Evolutionary conservation across 1,140 invertebrate genomes (phyloP).

Genomic region (Drosophila lacertosa): DNA sequence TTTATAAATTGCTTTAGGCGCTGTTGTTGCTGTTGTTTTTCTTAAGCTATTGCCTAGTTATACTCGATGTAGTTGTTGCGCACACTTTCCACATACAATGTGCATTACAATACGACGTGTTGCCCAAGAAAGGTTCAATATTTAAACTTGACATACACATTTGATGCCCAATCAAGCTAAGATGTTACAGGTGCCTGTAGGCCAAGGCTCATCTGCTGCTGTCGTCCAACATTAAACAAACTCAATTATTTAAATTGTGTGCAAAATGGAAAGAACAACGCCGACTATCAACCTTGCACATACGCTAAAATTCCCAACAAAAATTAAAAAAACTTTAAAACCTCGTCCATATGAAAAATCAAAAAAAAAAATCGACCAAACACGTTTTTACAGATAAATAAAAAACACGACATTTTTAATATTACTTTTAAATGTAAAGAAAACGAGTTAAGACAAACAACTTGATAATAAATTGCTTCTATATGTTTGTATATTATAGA

Average conservation of each 20-base stretch:
- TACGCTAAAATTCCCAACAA: slow-evolving; percentile 24
- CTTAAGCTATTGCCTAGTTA: neutral
- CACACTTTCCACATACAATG: slow-evolving; percentile 41
- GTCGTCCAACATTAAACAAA: neutral
- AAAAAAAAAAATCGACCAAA: neutral
- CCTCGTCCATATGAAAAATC: slow-evolving; percentile 2
- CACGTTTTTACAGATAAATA: slow-evolving; percentile 20
- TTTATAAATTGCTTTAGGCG: slow-evolving; percentile 49
- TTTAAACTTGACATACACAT: slow-evolving; percentile 57
- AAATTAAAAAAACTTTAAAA: slow-evolving; percentile 12
- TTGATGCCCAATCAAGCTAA: slow-evolving; percentile 6
- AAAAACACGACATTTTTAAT: slow-evolving; percentile 13
- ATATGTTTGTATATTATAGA: slow-evolving; percentile 10
- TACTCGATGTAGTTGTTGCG: slow-evolving; percentile 21
- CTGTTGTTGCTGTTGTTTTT: slow-evolving; percentile 12
- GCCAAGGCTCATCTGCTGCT: neutral
- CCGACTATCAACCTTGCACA: slow-evolving; percentile 16
- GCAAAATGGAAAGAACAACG: neutral
- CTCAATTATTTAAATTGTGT: slow-evolving; percentile 1
- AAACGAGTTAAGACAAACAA: no score
- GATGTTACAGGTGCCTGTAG: neutral
- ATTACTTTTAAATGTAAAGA: slow-evolving; percentile 10
- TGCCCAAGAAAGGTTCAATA: slow-evolving; percentile 64
- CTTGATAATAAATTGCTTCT: neutral
- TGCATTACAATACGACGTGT: slow-evolving; percentile 64